Conservation (phyloP, 2,113 vertebrate genomes). For the Azemiops feae region DNA sequence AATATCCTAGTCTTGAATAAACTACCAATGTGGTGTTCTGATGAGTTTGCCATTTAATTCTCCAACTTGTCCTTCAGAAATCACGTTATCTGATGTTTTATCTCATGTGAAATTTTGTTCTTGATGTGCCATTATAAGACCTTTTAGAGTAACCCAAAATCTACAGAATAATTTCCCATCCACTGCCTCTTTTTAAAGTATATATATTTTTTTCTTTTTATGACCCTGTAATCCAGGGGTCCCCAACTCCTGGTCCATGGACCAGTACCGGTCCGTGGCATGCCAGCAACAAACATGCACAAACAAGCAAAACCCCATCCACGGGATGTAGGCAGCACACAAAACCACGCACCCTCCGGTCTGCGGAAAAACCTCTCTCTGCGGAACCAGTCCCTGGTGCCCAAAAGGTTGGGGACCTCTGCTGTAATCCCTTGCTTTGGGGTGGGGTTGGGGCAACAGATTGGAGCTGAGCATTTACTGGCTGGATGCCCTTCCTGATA, state of each 20-base stretch:
- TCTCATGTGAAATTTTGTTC: neutral
- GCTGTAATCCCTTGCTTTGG: neutral
- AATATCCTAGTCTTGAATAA: neutral
- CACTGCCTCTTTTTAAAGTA: neutral
- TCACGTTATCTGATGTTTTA: neutral
- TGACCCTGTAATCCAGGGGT: too few relatives aligned
- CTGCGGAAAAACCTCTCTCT: too few relatives aligned
- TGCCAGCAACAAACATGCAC: too few relatives aligned
- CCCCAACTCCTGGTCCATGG: too few relatives aligned
- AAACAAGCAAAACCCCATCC: too few relatives aligned
- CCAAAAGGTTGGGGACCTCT: too few relatives aligned
- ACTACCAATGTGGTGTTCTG: neutral
- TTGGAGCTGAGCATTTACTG: neutral
- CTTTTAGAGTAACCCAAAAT: neutral
- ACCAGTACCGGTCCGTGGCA: too few relatives aligned
- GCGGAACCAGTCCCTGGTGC: too few relatives aligned
- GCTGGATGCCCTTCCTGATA: neutral
- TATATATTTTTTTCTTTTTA: neutral
- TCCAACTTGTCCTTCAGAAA: neutral
- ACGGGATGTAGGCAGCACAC: too few relatives aligned
- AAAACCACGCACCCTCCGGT: too few relatives aligned
- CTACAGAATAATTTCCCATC: neutral
- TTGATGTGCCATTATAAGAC: neutral
- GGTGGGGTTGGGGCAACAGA: neutral
- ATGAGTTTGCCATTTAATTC: neutral